Evolutionary conservation across 2,888 invertebrate species (phyloP).

Genomic region (Psococerastis gibbosa): DNA sequence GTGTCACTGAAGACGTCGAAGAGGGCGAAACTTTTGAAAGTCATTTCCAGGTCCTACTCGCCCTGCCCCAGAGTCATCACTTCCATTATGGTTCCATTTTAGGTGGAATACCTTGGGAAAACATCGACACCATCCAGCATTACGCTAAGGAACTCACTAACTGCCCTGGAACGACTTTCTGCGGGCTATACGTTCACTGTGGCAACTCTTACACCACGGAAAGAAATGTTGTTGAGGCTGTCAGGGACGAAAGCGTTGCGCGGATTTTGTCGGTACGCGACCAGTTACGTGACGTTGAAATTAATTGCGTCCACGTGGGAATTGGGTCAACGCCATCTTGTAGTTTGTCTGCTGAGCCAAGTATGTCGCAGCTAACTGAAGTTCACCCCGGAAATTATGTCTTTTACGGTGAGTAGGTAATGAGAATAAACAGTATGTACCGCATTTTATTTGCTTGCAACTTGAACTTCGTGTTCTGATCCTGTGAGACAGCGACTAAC

Average conservation of each 20-base stretch:
- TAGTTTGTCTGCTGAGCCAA: slow-evolving; percentile 18
- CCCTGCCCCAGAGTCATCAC: no score
- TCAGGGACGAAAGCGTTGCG: slow-evolving; percentile 17
- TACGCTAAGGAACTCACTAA: slow-evolving; percentile 1
- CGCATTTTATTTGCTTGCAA: no score
- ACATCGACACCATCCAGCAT: slow-evolving; percentile 16
- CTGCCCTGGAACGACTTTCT: slow-evolving; percentile 15
- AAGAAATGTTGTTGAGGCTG: slow-evolving; percentile 15
- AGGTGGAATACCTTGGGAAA: slow-evolving; percentile 18
- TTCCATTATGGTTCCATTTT: no score
- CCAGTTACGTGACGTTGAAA: slow-evolving; percentile 19
- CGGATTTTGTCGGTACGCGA: slow-evolving; percentile 7
- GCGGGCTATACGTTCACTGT: slow-evolving; percentile 22
- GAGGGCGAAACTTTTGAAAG: no score
- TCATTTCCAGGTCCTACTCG: no score
- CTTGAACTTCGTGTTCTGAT: no score
- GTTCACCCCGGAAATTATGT: slow-evolving; percentile 26
- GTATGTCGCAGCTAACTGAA: slow-evolving; percentile 19
- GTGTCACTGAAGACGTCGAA: no score
- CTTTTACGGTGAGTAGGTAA: slow-evolving; percentile 24
- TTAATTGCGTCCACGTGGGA: slow-evolving; percentile 19
- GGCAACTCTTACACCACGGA: slow-evolving; percentile 19
- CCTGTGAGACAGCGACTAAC: no score
- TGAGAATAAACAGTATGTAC: no score
- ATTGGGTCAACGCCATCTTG: slow-evolving; percentile 25